Evolutionary conservation across 2,888 invertebrate genomes (phyloP), one percentile per base, ranked within the genome.

Genomic region (Agrotis exclamationis): DNA sequence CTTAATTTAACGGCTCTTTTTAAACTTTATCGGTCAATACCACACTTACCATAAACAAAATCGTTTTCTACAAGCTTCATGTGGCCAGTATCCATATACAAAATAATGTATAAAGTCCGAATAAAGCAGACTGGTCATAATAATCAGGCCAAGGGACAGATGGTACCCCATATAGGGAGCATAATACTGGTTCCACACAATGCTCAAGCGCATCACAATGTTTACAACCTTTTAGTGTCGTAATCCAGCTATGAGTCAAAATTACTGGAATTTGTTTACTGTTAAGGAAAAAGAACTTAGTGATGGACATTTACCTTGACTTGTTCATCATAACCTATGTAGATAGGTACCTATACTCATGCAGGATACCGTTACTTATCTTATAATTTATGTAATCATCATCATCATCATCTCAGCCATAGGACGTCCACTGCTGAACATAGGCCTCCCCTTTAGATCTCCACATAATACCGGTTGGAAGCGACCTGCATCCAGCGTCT

Each of bases 141-240:
- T 47, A 58, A 75, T 64, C 53, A 66, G 84, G 85, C 80, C 86
- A 87, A 86, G 85, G 84, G 74, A 83, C 88, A 87, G 74, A 79
- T 85, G 87, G 82, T 59, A 33, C n/a, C 13, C 87, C 88, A 60
- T 86, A 80, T 79, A 74, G 33, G 82, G 82, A 68, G 39, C 48
- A 68, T 74, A 66, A 73, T 75, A 82, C 67, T 70, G 76, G 76
- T 67, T 78, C 62, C 67, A 74, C 59, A 80, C 79, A 83, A 87
- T 80, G 63, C 75, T 60, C 64, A 65, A 58, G 77, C 75, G 74
- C 77, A 82, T 78, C 79, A 53, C 20, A 60, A 69, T 81, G 73
- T 65, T 77, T 76, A 76, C 75, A 18, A 24, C 60, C 28, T 69
- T 62, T 60, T 24, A 54, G 54, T 83, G 84, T 68, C 81, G 73